Base-by-base conservation (phyloP, 2,113 vertebrate species). In the Heptranchias perlo region DNA sequence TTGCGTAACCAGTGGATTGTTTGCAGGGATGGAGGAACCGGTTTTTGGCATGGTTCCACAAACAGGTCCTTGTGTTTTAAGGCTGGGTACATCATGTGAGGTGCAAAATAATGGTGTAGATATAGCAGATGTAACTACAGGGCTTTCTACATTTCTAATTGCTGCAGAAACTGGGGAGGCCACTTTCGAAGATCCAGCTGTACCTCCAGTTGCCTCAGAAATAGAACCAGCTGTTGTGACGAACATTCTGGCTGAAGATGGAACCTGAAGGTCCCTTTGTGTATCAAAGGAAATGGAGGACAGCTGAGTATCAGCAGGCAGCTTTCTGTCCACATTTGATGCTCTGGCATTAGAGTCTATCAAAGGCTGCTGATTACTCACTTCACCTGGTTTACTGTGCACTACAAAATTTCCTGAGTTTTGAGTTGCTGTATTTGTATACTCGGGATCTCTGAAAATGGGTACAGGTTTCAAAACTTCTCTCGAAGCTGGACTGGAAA, bases 1-100 rank as follows among this genome's bases (percentile, higher is more conserved):
- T 96, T 99, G 98, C 7, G 98, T 98, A 96, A 99, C 99, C 96
- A 99, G 97, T 25, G 99, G 99, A 97, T 99, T 99, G 97, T 99
- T 99, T 35, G 98, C 99, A 92, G 99, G 98, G 96, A 99, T 99
- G 78, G 97, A 99, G 96, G 98, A 98, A 97, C 97, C 98, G 0
- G 96, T 96, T 96, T 98, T 98, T 96, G 96, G 93, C 28, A 95
- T 35, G 44, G 28, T 67, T 95, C 65, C 94, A 44, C 92, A 65
- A 73, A 96, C 65, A 47, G 97, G 96, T 25, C 97, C 44, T 97
- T 98, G 16, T 64, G 67, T 78, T 96, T 4, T 96, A 97, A 98
- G 97, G 97, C 97, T 58, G 89, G 96, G 96, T 0, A 96, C 96
- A 82, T 0, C 96, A 0, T 97, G 86, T 61, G 89, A 23, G 73